Evolutionary conservation across 2,797 vertebrate genomes (phyloP).

Genomic region (Sardinella longiceps): DNA sequence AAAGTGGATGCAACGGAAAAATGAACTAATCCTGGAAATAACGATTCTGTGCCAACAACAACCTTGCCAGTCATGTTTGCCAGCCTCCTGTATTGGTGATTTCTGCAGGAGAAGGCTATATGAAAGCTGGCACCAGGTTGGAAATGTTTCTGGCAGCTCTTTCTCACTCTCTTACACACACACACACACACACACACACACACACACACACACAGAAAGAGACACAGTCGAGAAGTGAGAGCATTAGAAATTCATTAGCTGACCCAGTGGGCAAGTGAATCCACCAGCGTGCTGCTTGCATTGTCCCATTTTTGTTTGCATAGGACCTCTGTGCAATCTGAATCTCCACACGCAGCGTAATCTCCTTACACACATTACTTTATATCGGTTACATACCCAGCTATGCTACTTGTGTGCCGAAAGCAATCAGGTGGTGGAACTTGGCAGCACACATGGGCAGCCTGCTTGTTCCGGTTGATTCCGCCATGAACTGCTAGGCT

Average conservation of each 20-base stretch:
- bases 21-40: not conserved
- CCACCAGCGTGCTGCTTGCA: not conserved
- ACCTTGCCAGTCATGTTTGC: too few species aligned
- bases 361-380: not conserved
- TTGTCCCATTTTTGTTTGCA: not conserved
- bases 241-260: constrained; percentile 1
- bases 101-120: not conserved
- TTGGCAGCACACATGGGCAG: constrained; percentile 8
- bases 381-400: not conserved
- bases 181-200: not conserved
- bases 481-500: not conserved
- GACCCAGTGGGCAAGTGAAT: not conserved
- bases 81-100: not conserved
- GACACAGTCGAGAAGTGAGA: too few species aligned
- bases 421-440: not conserved
- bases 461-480: not conserved
- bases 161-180: not conserved
- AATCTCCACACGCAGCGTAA: not conserved
- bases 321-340: not conserved
- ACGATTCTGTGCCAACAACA: not conserved
- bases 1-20: constrained; percentile 40
- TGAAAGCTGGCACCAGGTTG: not conserved
- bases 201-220: too few species aligned
- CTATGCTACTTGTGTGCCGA: not conserved
- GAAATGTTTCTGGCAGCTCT: not conserved